Percentiles rank a stretch among this genome's conserved stretches.
Evolutionary conservation across 1,140 invertebrate genomes (phyloP).

Genomic region (Heliconius himera): DNA sequence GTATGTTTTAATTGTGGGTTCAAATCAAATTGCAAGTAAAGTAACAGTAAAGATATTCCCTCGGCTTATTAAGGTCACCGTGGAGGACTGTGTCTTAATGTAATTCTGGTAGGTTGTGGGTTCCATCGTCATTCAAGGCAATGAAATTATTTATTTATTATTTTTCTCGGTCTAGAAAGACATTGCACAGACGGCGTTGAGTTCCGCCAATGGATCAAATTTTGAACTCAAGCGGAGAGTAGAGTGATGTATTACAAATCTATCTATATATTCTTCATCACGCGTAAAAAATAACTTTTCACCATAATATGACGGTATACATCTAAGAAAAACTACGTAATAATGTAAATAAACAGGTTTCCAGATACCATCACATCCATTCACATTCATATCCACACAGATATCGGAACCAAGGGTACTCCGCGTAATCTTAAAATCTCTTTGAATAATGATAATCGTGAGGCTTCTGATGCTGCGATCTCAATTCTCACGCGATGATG

Average conservation of each 20-base stretch:
- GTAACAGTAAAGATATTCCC: too few species aligned
- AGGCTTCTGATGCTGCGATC: slow-evolving; percentile 35
- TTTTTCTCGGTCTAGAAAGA: background rate
- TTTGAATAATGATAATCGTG: slow-evolving; percentile 45
- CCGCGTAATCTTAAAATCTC: slow-evolving; percentile 35
- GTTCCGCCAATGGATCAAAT: too few species aligned
- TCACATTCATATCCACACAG: slow-evolving; percentile 24
- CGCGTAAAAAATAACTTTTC: background rate
- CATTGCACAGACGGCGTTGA: too few species aligned
- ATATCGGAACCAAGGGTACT: slow-evolving; percentile 27
- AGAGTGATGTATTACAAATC: background rate
- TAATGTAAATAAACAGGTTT: slow-evolving; percentile 15
- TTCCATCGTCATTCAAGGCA: background rate
- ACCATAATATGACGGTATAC: background rate
- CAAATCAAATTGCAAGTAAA: too few species aligned
- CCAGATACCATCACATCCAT: slow-evolving; percentile 16
- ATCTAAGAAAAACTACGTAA: background rate
- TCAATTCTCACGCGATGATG: slow-evolving; percentile 45
- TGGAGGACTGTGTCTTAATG: background rate
- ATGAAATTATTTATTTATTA: background rate
- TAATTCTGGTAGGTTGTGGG: too few species aligned
- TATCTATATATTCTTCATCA: background rate
- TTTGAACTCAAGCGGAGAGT: background rate
- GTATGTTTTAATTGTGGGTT: too few species aligned
- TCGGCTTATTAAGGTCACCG: too few species aligned